Evolutionary conservation across 2,113 vertebrate species (phyloP).

Genomic region (Accipiter virgatus): DNA sequence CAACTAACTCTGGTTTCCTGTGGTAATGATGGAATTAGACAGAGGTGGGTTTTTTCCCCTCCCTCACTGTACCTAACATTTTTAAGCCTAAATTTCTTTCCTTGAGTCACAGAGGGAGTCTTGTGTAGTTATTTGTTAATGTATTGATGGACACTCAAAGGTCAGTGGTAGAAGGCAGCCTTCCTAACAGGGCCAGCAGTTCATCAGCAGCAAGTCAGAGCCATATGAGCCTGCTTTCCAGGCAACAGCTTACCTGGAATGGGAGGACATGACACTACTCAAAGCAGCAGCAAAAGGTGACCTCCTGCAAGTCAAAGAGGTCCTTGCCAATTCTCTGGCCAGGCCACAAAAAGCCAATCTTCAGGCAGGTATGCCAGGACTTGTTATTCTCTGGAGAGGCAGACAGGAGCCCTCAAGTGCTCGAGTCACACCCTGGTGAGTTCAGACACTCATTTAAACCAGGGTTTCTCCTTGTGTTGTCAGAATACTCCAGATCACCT

Average conservation of each 20-base stretch:
- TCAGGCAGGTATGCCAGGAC: not conserved
- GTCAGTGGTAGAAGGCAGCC: not conserved
- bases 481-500: not conserved
- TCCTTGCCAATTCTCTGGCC: not conserved
- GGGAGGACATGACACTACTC: not conserved
- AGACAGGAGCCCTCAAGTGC: not conserved
- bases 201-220: not conserved
- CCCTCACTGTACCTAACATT: not conserved
- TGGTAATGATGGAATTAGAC: not conserved
- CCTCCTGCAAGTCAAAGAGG: not conserved
- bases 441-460: not conserved
- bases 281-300: not conserved
- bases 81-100: not conserved
- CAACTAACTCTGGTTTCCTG: not conserved
- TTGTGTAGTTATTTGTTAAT: not conserved
- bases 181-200: not conserved
- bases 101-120: not conserved
- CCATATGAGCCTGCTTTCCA: not conserved
- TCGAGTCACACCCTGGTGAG: not conserved
- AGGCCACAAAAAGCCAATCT: not conserved
- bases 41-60: accelerated
- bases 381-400: not conserved
- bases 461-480: not conserved
- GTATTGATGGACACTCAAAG: not conserved
- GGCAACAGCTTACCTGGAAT: not conserved